Conservation (phyloP, 2,797 vertebrate genomes). For the Bucorvus abyssinicus region DNA sequence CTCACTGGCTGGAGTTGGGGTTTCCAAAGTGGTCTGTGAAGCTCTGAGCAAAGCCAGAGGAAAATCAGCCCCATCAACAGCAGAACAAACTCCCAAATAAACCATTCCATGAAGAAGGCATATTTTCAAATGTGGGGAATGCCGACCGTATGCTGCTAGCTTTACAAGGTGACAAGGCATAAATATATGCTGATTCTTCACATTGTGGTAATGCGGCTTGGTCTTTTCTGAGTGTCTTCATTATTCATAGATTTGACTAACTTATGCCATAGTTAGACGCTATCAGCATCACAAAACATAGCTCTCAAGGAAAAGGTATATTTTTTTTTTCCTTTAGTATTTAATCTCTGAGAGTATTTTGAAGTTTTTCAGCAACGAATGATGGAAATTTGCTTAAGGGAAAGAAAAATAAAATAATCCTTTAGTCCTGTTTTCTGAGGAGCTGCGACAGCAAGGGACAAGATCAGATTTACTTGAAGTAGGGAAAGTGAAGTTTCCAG, state of each 20-base stretch:
- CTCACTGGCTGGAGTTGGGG: background rate
- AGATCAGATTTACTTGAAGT: background rate
- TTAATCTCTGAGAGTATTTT: background rate
- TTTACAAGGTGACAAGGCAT: background rate
- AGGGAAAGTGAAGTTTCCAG: background rate
- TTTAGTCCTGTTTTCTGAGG: background rate
- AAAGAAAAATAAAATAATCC: background rate
- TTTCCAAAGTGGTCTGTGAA: background rate
- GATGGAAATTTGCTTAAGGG: background rate
- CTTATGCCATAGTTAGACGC: background rate
- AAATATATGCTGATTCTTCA: background rate
- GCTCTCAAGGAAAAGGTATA: background rate
- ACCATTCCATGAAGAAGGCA: background rate
- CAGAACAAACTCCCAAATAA: background rate
- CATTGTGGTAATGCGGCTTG: background rate
- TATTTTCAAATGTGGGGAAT: background rate
- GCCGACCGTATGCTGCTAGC: background rate
- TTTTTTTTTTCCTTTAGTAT: background rate
- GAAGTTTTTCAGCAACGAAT: background rate
- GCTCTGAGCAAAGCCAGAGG: background rate
- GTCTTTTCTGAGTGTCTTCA: background rate
- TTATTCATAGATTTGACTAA: background rate
- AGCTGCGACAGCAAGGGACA: background rate
- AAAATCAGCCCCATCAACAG: background rate
- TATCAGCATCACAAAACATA: background rate